Percentiles rank a stretch among this genome's conserved stretches.
Evolutionary conservation across 2,113 vertebrate species (phyloP).

Genomic region (Gavia stellata): DNA sequence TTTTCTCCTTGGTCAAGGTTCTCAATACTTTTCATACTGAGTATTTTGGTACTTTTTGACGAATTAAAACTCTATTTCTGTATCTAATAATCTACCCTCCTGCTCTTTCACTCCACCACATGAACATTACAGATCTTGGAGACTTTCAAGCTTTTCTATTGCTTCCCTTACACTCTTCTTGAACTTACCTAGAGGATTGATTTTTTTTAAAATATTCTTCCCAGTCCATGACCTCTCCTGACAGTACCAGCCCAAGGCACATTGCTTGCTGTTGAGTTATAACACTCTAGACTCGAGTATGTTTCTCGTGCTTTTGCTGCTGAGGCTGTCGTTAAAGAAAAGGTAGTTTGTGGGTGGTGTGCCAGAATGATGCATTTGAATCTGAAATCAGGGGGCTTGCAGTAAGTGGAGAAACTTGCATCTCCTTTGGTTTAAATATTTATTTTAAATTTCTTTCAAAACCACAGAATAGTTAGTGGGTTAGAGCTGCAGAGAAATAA

Average conservation of each 20-base stretch:
- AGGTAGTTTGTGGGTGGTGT: neutral
- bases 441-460: neutral
- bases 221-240: constrained; percentile 4
- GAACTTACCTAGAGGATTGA: neutral
- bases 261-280: constrained; percentile 32
- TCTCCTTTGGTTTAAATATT: neutral
- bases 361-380: neutral
- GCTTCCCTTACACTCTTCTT: neutral
- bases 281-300: neutral
- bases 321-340: neutral
- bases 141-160: neutral
- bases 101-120: neutral
- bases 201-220: constrained; percentile 5
- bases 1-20: neutral
- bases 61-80: neutral
- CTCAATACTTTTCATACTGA: neutral
- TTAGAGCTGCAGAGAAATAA: neutral
- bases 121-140: neutral
- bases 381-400: neutral
- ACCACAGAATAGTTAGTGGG: neutral
- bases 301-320: constrained; percentile 30
- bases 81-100: neutral
- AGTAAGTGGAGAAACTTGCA: neutral
- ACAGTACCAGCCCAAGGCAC: neutral
- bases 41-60: neutral